Evolutionary conservation across 2,797 vertebrate species (phyloP).

Genomic region (Anableps anableps): DNA sequence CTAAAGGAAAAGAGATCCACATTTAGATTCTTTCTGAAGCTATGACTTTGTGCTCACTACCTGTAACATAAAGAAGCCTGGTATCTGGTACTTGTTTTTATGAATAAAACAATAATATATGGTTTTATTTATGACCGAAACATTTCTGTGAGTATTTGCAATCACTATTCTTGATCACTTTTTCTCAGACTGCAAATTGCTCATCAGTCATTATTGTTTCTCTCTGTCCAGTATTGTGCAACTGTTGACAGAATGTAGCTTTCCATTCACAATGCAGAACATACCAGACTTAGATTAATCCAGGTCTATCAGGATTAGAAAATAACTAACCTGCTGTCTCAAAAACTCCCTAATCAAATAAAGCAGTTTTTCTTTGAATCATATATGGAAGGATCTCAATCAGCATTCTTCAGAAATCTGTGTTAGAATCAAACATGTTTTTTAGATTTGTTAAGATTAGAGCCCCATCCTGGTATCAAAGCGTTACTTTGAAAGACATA

Average conservation of each 20-base stretch:
- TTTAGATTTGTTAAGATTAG: not conserved
- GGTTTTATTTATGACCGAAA: not conserved
- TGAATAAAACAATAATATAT: not conserved
- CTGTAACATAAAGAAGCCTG: not conserved
- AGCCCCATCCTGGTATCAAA: not conserved
- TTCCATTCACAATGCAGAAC: conserved; percentile 11
- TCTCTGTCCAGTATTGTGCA: conserved; percentile 2
- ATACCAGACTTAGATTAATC: not conserved
- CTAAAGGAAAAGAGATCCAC: not conserved
- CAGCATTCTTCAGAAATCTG: not conserved
- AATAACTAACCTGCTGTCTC: conserved; percentile 18
- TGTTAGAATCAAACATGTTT: not conserved
- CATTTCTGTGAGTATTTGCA: not conserved
- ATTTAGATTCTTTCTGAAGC: not conserved
- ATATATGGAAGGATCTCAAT: not conserved
- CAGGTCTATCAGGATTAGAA: not conserved
- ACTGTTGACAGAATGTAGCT: conserved; percentile 24
- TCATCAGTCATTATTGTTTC: not conserved
- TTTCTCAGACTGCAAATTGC: conserved; percentile 10
- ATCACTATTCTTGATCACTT: conserved; percentile 18
- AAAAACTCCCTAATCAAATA: not conserved
- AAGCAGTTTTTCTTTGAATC: not conserved
- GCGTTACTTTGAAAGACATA: not conserved
- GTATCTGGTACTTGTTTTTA: not conserved
- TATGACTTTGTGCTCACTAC: not conserved